These are phyloP conservation scores for mouse (Mus musculus) DNA, from an alignment of 2,113 vertebrate genomes.

Conservation along the genomic window GRCm39 chr1:49244001-49244500, in stretches of 20 bases:
- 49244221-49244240: not conserved
- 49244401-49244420: not conserved
- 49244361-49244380: not conserved
- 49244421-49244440: not conserved
- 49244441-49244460: not conserved
- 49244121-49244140: not conserved
- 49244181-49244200: not conserved
- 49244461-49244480: not conserved
- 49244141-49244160: not conserved
- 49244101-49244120: not conserved
- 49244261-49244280: not conserved
- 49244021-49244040: not conserved
- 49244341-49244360: not conserved
- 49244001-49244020: not conserved
- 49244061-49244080: not conserved
- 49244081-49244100: not conserved
- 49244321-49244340: not conserved
- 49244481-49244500: not conserved
- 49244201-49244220: not conserved
- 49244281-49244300: not conserved
- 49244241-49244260: not conserved
- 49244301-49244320: not conserved
- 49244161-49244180: not conserved
- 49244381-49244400: not conserved
- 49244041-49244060: not conserved